Base-by-base conservation (phyloP, 2,888 invertebrate genomes). In the Thecophora atra region DNA sequence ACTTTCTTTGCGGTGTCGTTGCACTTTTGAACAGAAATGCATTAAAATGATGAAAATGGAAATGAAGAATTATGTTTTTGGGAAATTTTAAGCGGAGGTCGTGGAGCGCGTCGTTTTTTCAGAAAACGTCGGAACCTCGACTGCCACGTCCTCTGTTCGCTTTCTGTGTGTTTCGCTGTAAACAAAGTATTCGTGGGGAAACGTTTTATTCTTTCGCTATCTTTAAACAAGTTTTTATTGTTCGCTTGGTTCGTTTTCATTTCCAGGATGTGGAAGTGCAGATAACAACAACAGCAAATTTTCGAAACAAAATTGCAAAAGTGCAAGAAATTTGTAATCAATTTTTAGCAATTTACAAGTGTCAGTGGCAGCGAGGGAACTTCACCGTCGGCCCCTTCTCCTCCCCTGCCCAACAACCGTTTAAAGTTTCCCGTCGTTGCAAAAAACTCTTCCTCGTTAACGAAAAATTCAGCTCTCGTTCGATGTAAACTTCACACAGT, bases 1-100 rank as follows among this genome's bases (percentile, higher is more conserved):
- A 47, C n/a, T n/a, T n/a, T n/a, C 44, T 7, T n/a, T 47, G 13
- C n/a, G 30, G 47, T n/a, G 1, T 47, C 47, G 17, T n/a, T 17
- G 47, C 47, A 6, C 15, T 47, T n/a, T 47, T 30, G 30, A 26
- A 60, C 2, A 8, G 30, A 28, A 26, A 28, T 24, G 58, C 58
- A 58, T 1, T 58, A 11, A 58, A 58, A 24, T 58, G 11, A 58
- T 58, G 58, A 58, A 58, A 58, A 58, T 24, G 26, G 8, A 13
- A 26, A 8, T 28, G 8, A 24, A 19, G 26, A 21, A 56, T 1
- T 5, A 21, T 17, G 26, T 17, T 19, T 21, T 42, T 15, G 64
- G 11, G 44, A 24, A 11, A 63, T 4, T 21, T 21, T 15, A 47
- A 11, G 24, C 13, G 26, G 64, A 5, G 19, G 44, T 8, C 15